These are phyloP conservation scores for Nothocercus julius DNA, from an alignment of 2,113 vertebrate genomes.

Conservation along the genomic window DNA sequence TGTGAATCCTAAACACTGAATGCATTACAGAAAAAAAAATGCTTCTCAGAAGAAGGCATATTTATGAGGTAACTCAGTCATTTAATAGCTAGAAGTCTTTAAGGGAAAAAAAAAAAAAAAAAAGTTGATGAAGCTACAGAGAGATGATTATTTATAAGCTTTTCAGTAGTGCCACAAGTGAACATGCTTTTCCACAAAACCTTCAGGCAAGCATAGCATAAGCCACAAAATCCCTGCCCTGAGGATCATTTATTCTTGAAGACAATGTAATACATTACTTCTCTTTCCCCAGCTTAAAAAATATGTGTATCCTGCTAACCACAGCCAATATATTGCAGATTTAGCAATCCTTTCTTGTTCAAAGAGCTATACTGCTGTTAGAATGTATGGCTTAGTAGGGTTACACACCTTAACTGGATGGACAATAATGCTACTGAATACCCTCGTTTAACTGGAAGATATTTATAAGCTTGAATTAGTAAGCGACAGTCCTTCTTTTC, in stretches of 20 bases:
- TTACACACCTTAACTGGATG: not conserved
- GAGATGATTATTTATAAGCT: not conserved
- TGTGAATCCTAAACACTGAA: not conserved
- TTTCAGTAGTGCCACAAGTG: not conserved
- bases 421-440: not conserved
- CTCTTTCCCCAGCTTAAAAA: not conserved
- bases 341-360: not conserved
- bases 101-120: not conserved
- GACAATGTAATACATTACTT: not conserved
- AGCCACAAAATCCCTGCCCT: not conserved
- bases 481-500: not conserved
- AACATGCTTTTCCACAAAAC: not conserved
- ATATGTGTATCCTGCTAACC: not conserved
- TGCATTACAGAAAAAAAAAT: not conserved
- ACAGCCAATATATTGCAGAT: not conserved
- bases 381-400: not conserved
- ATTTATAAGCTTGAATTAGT: not conserved
- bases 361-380: slow-evolving; percentile 1
- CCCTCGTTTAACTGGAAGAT: not conserved
- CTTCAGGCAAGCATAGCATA: not conserved
- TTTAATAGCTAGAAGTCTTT: not conserved
- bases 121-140: not conserved
- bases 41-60: not conserved
- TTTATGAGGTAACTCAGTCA: not conserved
- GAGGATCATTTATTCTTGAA: not conserved